These are phyloP conservation scores for Teleiodes luculella DNA, from an alignment of 2,888 invertebrate genomes.

Conservation along the genomic window DNA sequence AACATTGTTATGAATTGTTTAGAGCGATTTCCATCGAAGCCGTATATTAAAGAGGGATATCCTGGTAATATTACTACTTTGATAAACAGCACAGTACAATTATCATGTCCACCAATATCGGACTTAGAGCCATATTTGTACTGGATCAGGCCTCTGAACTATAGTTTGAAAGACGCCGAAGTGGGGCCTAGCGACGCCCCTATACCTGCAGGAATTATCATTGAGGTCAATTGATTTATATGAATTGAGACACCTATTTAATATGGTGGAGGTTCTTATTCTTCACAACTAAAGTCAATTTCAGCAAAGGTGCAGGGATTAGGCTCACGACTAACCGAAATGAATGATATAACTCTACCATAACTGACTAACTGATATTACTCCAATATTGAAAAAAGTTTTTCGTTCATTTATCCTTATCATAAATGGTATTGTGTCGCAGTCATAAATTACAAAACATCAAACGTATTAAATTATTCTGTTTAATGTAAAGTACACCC, in stretches of 20 bases:
- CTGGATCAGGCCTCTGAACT: slow-evolving; percentile 83
- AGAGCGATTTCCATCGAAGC: slow-evolving; percentile 91
- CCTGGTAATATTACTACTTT: slow-evolving; percentile 89
- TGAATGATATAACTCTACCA: too few species aligned
- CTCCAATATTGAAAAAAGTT: too few species aligned
- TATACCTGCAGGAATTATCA: slow-evolving; percentile 52
- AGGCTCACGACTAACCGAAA: not conserved
- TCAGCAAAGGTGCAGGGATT: not conserved
- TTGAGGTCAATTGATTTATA: slow-evolving; percentile 56
- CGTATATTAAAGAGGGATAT: slow-evolving; percentile 88
- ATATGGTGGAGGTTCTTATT: slow-evolving; percentile 48
- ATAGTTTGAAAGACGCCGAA: slow-evolving; percentile 57
- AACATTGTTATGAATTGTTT: slow-evolving; percentile 38
- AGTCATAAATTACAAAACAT: too few species aligned
- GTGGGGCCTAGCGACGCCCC: slow-evolving; percentile 65
- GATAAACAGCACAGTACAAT: slow-evolving; percentile 83
- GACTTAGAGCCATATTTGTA: slow-evolving; percentile 90
- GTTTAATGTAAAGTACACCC: too few species aligned
- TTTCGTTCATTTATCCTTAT: too few species aligned
- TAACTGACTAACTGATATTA: too few species aligned
- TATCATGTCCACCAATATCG: slow-evolving; percentile 89
- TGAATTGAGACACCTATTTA: slow-evolving; percentile 22
- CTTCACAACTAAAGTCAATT: slow-evolving; percentile 4
- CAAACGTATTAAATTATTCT: too few species aligned
- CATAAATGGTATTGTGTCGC: too few species aligned